Evolutionary conservation across 2,888 invertebrate genomes (phyloP).

Genomic region (Noctua comes): DNA sequence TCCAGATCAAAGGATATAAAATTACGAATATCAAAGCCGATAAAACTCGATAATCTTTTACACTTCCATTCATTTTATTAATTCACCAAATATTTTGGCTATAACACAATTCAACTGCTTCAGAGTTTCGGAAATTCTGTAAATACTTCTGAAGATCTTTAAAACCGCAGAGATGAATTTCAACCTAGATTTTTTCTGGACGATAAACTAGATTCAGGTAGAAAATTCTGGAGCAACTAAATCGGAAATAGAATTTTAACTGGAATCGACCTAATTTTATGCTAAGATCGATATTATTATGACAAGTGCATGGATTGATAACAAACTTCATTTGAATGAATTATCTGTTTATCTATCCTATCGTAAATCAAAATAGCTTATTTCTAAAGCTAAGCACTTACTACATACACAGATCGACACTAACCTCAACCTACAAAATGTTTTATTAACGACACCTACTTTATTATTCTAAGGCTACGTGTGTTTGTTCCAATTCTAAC

Average conservation of each 20-base stretch:
- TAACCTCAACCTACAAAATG: neutral
- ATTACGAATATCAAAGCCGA: slow-evolving; percentile 38
- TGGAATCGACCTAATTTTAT: slow-evolving; percentile 35
- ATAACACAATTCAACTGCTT: slow-evolving; percentile 18
- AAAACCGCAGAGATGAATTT: slow-evolving; percentile 20
- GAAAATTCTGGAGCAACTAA: slow-evolving; percentile 25
- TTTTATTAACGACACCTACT: neutral
- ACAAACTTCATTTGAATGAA: slow-evolving; percentile 8
- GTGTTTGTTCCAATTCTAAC: neutral
- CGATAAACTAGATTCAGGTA: slow-evolving; percentile 36
- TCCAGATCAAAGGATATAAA: slow-evolving; percentile 44
- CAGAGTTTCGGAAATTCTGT: slow-evolving; percentile 10
- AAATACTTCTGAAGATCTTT: slow-evolving; percentile 34
- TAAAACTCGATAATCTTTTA: slow-evolving; percentile 24
- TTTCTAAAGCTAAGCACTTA: neutral
- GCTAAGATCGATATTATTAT: slow-evolving; percentile 18
- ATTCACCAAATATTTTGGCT: slow-evolving; percentile 35
- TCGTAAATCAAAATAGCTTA: slow-evolving; percentile 2
- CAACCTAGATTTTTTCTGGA: slow-evolving; percentile 46
- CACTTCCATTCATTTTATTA: slow-evolving; percentile 32
- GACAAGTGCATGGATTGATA: slow-evolving; percentile 11
- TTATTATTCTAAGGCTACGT: neutral
- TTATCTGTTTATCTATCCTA: slow-evolving; percentile 22
- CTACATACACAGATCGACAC: neutral
- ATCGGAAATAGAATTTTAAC: slow-evolving; percentile 36